Base-by-base conservation (phyloP, 2,113 vertebrate species). In the Barbus barbus region DNA sequence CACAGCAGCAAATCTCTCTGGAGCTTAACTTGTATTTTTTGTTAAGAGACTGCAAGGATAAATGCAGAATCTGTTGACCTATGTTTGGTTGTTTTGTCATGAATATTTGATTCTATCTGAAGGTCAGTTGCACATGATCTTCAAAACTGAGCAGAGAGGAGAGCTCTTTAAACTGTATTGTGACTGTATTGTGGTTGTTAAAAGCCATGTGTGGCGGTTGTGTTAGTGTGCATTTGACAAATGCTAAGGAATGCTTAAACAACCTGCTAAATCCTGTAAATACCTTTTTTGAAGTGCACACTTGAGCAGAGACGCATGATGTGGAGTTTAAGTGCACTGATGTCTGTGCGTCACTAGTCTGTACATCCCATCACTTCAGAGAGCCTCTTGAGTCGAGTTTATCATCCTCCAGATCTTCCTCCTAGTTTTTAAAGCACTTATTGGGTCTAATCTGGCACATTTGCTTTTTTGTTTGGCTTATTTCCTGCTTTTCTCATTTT, bases 201-300 rank as follows among this genome's bases (percentile, higher is more conserved):
- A 77, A 36, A 58, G 51, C 51, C 26, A 28, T 28, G 9, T 58
- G 48, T 36, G 20, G 5, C 1, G 11, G 48, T 53, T 53, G 8
- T 48, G 24, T 9, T 53, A 0, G 75, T 58, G 9, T 78, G 51
- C 36, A 6, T 24, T 58, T 24, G 51, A 78, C 16, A 2, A 24
- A 46, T 12, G 3, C 58, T 12, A 67, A 67, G 26, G 18, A 48
- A 18, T 77, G 24, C 82, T 75, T 36, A 31, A 84, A 85, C 71
- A 84, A 88, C 85, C 78, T 75, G 83, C 38, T 87, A 56, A 79
- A 84, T 89, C 85, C 76, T 44, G 28, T 41, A 9, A 38, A 78
- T 78, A 11, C 28, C 51, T 78, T 58, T 44, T 9, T 11, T 2
- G 38, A 9, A 9, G n/a, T 78, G n/a, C 33, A 5, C 61, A 3